Evolutionary conservation across 2,888 invertebrate species (phyloP), one percentile per base, ranked within the genome.

Genomic region (Trimorus sp.): DNA sequence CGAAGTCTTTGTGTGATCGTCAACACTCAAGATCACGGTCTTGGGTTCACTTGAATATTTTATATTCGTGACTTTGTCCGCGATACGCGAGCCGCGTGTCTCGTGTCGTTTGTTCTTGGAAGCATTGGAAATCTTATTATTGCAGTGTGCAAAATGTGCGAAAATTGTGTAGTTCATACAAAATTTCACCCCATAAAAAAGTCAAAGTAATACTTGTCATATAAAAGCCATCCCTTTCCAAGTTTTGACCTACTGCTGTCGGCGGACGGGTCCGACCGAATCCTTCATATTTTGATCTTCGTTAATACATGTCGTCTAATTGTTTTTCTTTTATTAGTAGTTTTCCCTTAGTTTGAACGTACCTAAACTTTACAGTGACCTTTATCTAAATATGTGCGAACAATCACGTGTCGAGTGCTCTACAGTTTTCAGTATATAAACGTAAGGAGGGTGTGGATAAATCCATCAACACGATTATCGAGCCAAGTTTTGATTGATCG

Each of bases 371-470:
- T 86, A 88, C 86, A 89, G 86, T 89, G 87, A 89, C 87, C 85
- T 86, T 87, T 86, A 87, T 86, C 85, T 90, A 90, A 90, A 88
- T 89, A 89, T 88, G 90, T 90, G 90, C 89, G 89, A 90, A 91
- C 89, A 90, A 90, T 91, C 90, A 90, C 89, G 89, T 88, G 85
- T 88, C 85, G 87, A 90, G 90, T 90, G 89, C 89, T 89, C 90
- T 91, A 91, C 89, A 88, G 88, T 86, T 87, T 84, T 84, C 79
- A 73, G 74, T 82, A 82, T 82, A 60, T 84, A 75, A 81, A 78
- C 78, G 78, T 75, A 83, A 51, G 53, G 26, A 71, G 80, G 71
- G 75, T 74, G 75, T 77, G 26, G 71, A 75, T 70, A 73, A 79
- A 54, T 80, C 65, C 79, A 73, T 77, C 60, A 65, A 65, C 58